A percentile compares a stretch with the other conserved stretches of the same genome.
phyloP scores from a whole-genome alignment of 2,888 invertebrate genomes.

The Tenthredo livida region DNA sequence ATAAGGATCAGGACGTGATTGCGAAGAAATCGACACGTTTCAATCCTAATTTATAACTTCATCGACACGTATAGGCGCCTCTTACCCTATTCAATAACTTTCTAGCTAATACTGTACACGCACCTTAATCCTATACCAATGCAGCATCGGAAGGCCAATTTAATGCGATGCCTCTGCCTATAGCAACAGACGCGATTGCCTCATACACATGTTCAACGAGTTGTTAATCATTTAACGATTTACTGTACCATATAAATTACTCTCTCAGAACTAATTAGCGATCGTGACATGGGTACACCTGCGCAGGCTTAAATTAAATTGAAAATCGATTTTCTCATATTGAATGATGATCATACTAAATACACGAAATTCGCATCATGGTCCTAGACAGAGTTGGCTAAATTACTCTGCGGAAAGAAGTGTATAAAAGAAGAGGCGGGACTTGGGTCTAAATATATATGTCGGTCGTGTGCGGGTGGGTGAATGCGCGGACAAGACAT shows the following conservation, averaged over 20 bases:
- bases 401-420: background rate
- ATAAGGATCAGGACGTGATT: background rate
- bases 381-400: background rate
- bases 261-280: background rate
- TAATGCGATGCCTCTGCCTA: background rate
- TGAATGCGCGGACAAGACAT: conserved; percentile 51
- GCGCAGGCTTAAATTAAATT: background rate
- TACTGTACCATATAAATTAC: background rate
- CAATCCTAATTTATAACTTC: conserved; percentile 17
- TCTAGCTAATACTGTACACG: background rate
- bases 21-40: conserved; percentile 3
- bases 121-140: background rate
- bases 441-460: conserved; percentile 16
- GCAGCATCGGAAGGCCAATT: background rate
- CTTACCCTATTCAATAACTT: background rate
- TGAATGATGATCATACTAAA: background rate
- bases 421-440: conserved; percentile 24
- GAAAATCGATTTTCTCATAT: background rate
- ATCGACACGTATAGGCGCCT: conserved; percentile 29
- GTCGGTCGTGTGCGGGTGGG: conserved; percentile 6
- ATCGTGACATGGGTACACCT: background rate
- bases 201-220: conserved; percentile 2
- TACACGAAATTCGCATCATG: background rate
- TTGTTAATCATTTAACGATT: conserved; percentile 14
- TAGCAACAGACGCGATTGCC: conserved; percentile 25